A percentile compares a stretch with the other conserved stretches of the same genome.
Conservation (phyloP, 2,888 invertebrate species). For the Eristalis intricaria region DNA sequence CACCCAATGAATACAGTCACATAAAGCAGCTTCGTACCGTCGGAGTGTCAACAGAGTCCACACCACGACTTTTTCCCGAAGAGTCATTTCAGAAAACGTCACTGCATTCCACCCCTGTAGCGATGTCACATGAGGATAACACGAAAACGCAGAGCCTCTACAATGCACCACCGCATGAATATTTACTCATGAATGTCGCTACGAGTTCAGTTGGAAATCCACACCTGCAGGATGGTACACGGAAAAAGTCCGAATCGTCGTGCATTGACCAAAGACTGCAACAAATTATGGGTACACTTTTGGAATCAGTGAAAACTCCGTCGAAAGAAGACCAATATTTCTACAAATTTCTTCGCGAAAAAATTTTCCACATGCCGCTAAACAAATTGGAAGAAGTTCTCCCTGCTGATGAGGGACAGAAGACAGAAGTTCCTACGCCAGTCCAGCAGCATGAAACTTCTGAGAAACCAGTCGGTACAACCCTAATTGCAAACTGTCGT, state of each 20-base stretch:
- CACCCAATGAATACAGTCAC: neutral
- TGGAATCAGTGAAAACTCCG: neutral
- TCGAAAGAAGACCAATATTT: slow-evolving; percentile 5
- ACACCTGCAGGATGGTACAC: neutral
- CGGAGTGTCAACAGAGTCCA: slow-evolving; percentile 29
- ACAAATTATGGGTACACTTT: slow-evolving; percentile 12
- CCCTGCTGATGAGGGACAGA: neutral
- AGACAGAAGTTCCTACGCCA: neutral
- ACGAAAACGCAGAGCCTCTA: neutral
- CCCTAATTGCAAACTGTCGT: slow-evolving; percentile 52
- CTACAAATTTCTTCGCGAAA: slow-evolving; percentile 12
- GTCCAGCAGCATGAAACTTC: neutral
- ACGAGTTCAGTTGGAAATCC: neutral
- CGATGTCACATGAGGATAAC: neutral
- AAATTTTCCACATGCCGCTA: neutral
- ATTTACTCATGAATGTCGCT: slow-evolving; percentile 2
- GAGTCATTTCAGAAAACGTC: neutral
- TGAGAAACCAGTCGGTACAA: neutral
- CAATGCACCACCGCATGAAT: neutral
- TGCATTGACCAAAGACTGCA: slow-evolving; percentile 6
- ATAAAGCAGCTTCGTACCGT: neutral
- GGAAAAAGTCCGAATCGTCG: neutral
- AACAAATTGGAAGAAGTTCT: slow-evolving; percentile 14
- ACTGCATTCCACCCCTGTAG: neutral
- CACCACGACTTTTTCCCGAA: neutral